Percentiles rank a stretch among this genome's conserved stretches.
Evolutionary conservation across 2,888 invertebrate genomes (phyloP).

Genomic region (Muschampia staudingeri): DNA sequence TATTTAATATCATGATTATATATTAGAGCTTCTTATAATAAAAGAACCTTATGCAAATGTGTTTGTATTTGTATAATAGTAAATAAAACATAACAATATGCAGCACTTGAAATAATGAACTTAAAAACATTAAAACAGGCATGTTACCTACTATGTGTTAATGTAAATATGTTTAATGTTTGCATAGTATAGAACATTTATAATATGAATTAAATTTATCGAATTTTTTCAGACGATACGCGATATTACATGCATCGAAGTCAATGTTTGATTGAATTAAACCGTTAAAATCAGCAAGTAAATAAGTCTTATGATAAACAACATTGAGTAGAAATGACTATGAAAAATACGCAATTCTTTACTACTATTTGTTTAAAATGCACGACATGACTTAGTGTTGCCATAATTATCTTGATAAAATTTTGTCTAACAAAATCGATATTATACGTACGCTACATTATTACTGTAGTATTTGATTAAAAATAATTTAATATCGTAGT

Average conservation of each 20-base stretch:
- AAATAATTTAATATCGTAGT: not conserved
- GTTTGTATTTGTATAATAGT: not conserved
- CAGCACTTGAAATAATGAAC: not conserved
- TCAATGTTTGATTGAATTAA: not conserved
- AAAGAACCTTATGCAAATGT: not conserved
- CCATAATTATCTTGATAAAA: not conserved
- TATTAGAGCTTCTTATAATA: not conserved
- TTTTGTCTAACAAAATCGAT: not conserved
- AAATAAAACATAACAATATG: not conserved
- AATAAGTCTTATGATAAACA: too few species aligned
- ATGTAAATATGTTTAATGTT: not conserved
- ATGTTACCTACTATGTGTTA: not conserved
- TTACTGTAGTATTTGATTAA: too few species aligned
- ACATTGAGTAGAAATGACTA: not conserved
- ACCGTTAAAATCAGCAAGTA: not conserved
- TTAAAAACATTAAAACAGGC: not conserved
- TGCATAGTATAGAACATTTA: not conserved
- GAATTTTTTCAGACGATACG: not conserved
- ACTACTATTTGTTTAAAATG: too few species aligned
- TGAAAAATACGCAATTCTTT: not conserved
- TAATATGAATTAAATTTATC: not conserved
- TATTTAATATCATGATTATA: not conserved
- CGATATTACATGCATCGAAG: too few species aligned
- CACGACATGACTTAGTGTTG: conserved; percentile 1
- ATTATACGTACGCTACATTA: not conserved